phyloP scores from a whole-genome alignment of 2,797 vertebrate genomes.

The Danio aesculapii region DNA sequence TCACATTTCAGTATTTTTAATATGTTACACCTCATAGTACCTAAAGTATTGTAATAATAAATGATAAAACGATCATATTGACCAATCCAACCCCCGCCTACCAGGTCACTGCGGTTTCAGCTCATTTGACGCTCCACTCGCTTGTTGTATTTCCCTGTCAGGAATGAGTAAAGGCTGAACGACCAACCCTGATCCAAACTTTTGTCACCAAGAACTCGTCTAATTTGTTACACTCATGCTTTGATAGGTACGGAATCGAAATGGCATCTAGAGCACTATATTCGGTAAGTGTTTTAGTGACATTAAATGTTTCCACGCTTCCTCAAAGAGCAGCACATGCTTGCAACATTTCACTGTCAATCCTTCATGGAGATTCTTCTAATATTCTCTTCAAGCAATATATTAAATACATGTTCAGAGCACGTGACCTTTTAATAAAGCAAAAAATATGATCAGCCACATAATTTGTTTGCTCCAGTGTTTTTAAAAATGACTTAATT shows the following conservation, averaged over 20 bases:
- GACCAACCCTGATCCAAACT: background rate
- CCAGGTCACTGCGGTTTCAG: background rate
- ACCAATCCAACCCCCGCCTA: background rate
- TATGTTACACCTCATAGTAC: too few relatives aligned
- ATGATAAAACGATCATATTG: background rate
- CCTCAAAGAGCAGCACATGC: background rate
- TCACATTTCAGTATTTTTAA: too few relatives aligned
- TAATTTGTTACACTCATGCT: background rate
- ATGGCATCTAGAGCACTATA: slow-evolving; percentile 75
- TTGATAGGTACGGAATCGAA: slow-evolving; percentile 15
- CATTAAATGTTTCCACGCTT: background rate
- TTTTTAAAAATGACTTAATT: background rate
- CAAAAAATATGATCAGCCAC: background rate
- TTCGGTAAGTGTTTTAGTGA: slow-evolving; percentile 69
- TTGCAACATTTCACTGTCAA: background rate
- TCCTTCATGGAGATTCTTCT: background rate
- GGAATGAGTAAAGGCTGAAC: background rate
- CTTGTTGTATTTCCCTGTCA: background rate
- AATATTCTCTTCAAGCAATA: background rate
- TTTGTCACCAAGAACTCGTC: background rate
- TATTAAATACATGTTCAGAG: background rate
- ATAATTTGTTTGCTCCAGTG: background rate
- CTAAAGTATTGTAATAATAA: too few relatives aligned
- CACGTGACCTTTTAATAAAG: background rate
- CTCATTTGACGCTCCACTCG: background rate